A percentile compares a stretch with the other conserved stretches of the same genome.
Evolutionary conservation across 2,888 invertebrate species (phyloP).

Genomic region (Teinopalpus imperialis): DNA sequence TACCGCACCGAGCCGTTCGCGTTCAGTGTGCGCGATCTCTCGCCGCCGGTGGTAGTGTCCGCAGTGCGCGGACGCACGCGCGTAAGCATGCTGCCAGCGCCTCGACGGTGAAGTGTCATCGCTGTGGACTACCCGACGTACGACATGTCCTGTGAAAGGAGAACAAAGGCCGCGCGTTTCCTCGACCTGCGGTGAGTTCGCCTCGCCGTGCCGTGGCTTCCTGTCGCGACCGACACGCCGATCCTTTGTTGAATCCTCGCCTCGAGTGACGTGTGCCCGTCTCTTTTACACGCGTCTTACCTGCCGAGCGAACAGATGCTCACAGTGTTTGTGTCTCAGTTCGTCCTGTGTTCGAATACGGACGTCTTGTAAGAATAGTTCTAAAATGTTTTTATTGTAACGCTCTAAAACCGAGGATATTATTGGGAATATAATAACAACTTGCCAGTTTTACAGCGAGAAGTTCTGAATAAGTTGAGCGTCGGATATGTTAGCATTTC

Average conservation of each 20-base stretch:
- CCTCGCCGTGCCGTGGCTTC: constrained; percentile 57
- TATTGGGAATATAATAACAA: constrained; percentile 38
- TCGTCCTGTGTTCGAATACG: constrained; percentile 39
- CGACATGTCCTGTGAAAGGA: constrained; percentile 80
- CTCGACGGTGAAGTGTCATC: constrained; percentile 71
- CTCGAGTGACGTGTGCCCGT: constrained; percentile 64
- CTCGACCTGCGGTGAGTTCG: constrained; percentile 80
- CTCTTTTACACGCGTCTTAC: constrained; percentile 67
- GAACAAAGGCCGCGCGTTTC: constrained; percentile 76
- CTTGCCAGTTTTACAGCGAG: constrained; percentile 32
- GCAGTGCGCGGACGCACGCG: constrained; percentile 69
- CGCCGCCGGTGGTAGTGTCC: constrained; percentile 78
- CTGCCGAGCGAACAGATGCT: constrained; percentile 52
- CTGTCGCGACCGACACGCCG: constrained; percentile 55
- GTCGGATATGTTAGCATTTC: constrained; percentile 49
- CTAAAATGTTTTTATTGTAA: constrained; percentile 33
- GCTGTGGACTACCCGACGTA: constrained; percentile 58
- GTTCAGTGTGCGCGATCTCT: constrained; percentile 80
- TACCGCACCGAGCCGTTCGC: constrained; percentile 48
- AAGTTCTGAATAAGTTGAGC: constrained; percentile 39
- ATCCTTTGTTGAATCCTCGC: constrained; percentile 75
- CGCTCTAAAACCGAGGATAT: constrained; percentile 39
- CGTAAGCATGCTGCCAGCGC: constrained; percentile 67
- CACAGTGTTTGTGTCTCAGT: constrained; percentile 45
- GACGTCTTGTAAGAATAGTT: constrained; percentile 35